These are phyloP conservation scores for Antechinus flavipes DNA, from an alignment of 2,113 vertebrate species.

Conservation along the genomic window DNA sequence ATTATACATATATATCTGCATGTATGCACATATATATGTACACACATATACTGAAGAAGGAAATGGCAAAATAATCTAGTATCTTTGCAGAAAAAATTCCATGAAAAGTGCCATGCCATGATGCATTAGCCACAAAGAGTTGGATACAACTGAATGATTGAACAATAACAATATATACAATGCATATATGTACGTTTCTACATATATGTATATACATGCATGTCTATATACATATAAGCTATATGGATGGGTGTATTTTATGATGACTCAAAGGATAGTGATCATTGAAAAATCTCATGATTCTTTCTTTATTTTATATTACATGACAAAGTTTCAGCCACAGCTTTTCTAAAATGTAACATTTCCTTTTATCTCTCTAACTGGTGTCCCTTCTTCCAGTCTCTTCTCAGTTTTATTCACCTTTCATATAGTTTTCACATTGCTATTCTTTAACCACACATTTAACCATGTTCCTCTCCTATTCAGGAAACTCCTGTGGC, in stretches of 20 bases:
- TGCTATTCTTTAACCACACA: background rate
- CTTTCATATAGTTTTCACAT: background rate
- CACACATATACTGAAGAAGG: too few relatives aligned
- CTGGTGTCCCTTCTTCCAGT: background rate
- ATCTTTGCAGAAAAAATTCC: too few relatives aligned
- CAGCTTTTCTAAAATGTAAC: background rate
- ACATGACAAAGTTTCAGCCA: slow-evolving; percentile 14
- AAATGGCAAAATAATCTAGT: too few relatives aligned
- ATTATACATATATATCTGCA: background rate
- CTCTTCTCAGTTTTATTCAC: background rate
- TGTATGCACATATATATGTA: too few relatives aligned
- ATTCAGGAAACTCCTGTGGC: background rate
- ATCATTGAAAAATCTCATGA: background rate
- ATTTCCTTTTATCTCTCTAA: background rate
- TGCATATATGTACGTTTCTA: too few relatives aligned
- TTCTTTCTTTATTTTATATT: slow-evolving; percentile 8
- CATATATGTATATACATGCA: background rate
- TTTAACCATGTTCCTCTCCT: background rate
- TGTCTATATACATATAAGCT: background rate
- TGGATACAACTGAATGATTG: background rate
- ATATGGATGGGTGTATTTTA: background rate
- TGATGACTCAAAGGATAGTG: background rate
- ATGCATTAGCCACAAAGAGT: background rate
- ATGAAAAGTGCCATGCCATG: too few relatives aligned
- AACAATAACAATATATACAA: background rate